Evolutionary conservation across 1,140 invertebrate species (phyloP).

Genomic region (Wiebesia pumilae): DNA sequence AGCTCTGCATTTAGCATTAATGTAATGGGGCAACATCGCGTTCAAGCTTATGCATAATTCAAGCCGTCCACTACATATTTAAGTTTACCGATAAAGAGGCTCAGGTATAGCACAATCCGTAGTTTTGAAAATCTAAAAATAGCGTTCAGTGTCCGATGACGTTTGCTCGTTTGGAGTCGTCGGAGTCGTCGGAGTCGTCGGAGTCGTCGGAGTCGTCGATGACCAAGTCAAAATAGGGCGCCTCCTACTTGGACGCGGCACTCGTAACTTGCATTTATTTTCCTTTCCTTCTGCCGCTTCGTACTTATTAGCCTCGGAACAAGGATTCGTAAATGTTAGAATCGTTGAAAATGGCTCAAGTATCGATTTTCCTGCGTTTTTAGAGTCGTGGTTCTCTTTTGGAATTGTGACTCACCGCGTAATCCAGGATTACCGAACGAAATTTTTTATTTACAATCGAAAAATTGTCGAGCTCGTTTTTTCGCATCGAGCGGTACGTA

Average conservation of each 20-base stretch:
- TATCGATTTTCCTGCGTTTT: background rate
- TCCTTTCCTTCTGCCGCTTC: background rate
- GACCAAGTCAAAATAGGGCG: background rate
- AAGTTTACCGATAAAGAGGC: background rate
- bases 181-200: background rate
- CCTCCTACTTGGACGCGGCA: no score
- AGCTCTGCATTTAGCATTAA: background rate
- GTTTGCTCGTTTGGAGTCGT: no score
- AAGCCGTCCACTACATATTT: background rate
- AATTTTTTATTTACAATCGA: constrained; percentile 25
- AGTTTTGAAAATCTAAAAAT: background rate
- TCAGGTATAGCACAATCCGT: background rate
- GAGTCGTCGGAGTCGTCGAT: background rate
- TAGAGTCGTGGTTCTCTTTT: background rate
- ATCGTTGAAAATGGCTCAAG: background rate
- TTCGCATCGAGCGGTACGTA: background rate
- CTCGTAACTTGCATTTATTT: no score
- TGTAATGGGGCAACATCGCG: background rate
- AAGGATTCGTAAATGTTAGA: no score
- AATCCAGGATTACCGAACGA: constrained; percentile 1
- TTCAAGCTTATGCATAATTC: background rate
- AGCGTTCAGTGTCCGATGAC: background rate
- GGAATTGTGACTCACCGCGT: background rate
- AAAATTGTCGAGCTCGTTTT: background rate
- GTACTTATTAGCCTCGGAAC: background rate